Evolutionary conservation across 2,113 vertebrate genomes (phyloP).

Genomic region (Papio anubis): DNA sequence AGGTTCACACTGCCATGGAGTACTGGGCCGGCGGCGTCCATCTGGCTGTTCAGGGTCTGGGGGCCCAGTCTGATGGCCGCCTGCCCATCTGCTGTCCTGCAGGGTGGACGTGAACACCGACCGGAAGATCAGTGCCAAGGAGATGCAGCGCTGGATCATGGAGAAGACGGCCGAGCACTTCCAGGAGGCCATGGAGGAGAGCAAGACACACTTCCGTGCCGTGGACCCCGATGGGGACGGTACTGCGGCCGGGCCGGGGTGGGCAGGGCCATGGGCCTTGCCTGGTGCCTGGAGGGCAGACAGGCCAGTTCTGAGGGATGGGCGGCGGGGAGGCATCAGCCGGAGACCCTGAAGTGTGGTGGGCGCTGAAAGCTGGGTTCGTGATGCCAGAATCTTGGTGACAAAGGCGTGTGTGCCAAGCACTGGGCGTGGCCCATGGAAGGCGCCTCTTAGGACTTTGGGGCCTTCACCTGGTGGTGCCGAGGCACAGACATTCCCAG

Average conservation of each 20-base stretch:
- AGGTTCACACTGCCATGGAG: neutral
- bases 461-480: neutral
- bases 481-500: neutral
- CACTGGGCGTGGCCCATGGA: too few relatives aligned
- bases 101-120: conserved; percentile 94
- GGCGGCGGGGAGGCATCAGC: too few relatives aligned
- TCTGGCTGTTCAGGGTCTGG: neutral
- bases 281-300: too few relatives aligned
- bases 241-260: conserved; percentile 23
- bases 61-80: neutral
- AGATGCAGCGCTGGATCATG: conserved; percentile 98
- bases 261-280: neutral
- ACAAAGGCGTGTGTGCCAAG: fast-evolving
- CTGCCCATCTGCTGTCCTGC: neutral
- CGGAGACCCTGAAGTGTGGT: too few relatives aligned
- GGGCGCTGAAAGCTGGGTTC: too few relatives aligned
- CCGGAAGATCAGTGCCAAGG: conserved; percentile 91
- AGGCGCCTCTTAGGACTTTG: too few relatives aligned
- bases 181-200: conserved; percentile 93
- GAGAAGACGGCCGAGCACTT: conserved; percentile 97
- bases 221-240: conserved; percentile 96
- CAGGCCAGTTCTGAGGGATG: too few relatives aligned
- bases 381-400: too few relatives aligned
- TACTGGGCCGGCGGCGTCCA: neutral
- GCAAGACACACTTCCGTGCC: conserved; percentile 92